phyloP scores from a whole-genome alignment of 2,888 invertebrate genomes.

The Diarsia mendica region DNA sequence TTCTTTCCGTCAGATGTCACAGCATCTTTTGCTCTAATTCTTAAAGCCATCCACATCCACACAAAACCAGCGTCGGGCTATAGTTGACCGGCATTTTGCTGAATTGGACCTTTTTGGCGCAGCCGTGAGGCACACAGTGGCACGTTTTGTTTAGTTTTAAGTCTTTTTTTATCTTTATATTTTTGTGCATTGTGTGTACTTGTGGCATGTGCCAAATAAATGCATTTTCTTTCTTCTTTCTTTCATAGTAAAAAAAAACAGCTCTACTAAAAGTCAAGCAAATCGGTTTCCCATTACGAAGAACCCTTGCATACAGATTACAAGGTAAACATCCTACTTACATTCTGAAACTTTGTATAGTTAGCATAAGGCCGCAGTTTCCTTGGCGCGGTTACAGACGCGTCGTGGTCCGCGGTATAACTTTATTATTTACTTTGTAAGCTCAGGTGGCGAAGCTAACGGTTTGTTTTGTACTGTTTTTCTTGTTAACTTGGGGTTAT shows the following conservation, averaged over 20 bases:
- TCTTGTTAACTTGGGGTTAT: constrained; percentile 32
- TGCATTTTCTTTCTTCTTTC: too few species aligned
- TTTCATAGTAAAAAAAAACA: neutral
- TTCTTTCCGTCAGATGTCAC: too few species aligned
- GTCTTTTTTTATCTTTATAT: too few species aligned
- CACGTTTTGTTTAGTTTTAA: too few species aligned
- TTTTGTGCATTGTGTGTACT: too few species aligned
- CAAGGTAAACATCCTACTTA: constrained; percentile 25
- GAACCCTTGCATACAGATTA: constrained; percentile 22
- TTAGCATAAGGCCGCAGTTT: constrained; percentile 21
- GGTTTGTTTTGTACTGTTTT: constrained; percentile 30
- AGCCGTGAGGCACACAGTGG: too few species aligned
- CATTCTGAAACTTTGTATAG: constrained; percentile 20
- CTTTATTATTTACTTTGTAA: constrained; percentile 41
- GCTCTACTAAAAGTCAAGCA: neutral
- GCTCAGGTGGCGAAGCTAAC: constrained; percentile 45
- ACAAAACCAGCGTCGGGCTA: too few species aligned
- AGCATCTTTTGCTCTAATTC: too few species aligned
- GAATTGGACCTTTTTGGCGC: too few species aligned
- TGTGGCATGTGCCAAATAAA: too few species aligned
- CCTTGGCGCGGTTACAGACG: constrained; percentile 5
- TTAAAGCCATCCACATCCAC: too few species aligned
- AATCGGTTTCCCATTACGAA: constrained; percentile 1
- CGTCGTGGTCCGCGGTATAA: constrained; percentile 2
- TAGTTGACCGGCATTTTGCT: too few species aligned